Evolutionary conservation across 2,797 vertebrate species (phyloP).

Genomic region (Poecilia velifera): DNA sequence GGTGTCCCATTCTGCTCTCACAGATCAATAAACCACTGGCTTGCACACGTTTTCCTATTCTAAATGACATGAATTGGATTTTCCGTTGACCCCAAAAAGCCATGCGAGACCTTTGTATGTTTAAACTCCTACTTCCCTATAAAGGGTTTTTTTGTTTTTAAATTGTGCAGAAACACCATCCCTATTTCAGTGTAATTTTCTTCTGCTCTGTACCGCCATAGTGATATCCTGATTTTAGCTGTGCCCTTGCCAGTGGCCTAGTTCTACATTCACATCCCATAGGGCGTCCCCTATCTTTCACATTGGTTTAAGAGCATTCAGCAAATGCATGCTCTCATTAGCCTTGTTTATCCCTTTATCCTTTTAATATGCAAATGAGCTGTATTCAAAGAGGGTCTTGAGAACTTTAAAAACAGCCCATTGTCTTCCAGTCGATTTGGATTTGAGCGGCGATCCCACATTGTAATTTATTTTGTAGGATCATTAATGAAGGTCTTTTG

Average conservation of each 20-base stretch:
- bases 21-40: slow-evolving; percentile 1
- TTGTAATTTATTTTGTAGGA: not conserved
- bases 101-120: not conserved
- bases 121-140: not conserved
- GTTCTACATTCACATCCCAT: slow-evolving; percentile 48
- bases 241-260: slow-evolving; percentile 47
- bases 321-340: slow-evolving; percentile 27
- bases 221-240: slow-evolving; percentile 38
- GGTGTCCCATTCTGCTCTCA: not conserved
- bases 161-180: not conserved
- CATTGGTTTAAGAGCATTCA: slow-evolving; percentile 26
- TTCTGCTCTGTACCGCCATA: slow-evolving; percentile 12
- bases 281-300: slow-evolving; percentile 26
- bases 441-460: not conserved
- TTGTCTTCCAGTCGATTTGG: not conserved
- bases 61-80: not conserved
- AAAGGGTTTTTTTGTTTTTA: not conserved
- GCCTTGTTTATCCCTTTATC: slow-evolving; percentile 17
- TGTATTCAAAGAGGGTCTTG: not conserved
- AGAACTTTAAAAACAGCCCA: not conserved
- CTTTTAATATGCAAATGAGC: not conserved
- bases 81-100: not conserved
- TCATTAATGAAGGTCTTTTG: no score
- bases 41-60: not conserved
- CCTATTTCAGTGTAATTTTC: not conserved